Evolutionary conservation across 2,113 vertebrate genomes (phyloP).

Genomic region (Nestor notabilis): DNA sequence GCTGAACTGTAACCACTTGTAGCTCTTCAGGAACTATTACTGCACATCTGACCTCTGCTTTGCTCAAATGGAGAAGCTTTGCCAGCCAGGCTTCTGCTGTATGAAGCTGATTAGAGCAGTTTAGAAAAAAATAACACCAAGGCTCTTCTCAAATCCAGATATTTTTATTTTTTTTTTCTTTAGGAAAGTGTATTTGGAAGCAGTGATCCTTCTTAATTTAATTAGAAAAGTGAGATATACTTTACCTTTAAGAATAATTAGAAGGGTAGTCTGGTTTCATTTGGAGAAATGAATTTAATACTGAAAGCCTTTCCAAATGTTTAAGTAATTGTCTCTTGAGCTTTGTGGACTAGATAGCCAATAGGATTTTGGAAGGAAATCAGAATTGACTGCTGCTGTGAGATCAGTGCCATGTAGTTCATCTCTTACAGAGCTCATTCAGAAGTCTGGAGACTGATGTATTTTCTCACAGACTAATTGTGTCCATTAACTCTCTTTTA

Average conservation of each 20-base stretch:
- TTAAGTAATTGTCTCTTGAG: conserved; percentile 26
- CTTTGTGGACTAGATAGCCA: conserved; percentile 44
- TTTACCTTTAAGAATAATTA: background rate
- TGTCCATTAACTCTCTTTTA: conserved; percentile 3
- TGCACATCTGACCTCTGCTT: background rate
- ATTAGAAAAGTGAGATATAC: background rate
- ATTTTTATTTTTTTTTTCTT: background rate
- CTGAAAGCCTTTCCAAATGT: conserved; percentile 8
- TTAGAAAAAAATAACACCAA: background rate
- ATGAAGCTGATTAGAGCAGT: background rate
- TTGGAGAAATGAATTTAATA: background rate
- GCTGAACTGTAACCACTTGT: background rate
- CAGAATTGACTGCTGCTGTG: background rate
- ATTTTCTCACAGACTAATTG: conserved; percentile 17
- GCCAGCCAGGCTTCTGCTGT: background rate
- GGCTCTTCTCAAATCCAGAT: background rate
- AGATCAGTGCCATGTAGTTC: conserved; percentile 26
- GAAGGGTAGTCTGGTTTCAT: conserved; percentile 24
- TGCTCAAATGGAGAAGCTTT: background rate
- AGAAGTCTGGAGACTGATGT: background rate
- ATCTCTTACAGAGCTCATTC: conserved; percentile 15
- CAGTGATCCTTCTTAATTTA: background rate
- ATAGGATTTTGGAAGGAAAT: conserved; percentile 41
- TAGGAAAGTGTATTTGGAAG: background rate
- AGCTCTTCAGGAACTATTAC: background rate